Evolutionary conservation across 1,140 invertebrate species (phyloP).

Genomic region (Odontomachus brunneus): DNA sequence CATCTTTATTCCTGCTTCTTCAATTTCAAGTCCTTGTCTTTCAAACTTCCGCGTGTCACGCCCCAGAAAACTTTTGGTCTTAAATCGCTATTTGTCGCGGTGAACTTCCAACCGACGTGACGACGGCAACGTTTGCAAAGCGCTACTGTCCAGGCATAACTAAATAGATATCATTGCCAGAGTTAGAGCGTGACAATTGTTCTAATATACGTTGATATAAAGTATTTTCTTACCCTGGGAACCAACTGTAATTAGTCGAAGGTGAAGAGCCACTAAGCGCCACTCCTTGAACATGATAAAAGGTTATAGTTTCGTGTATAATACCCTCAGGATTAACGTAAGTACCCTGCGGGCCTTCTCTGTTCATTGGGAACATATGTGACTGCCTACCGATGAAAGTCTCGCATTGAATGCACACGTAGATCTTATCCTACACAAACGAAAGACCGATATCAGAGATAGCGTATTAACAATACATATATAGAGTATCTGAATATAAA

Average conservation of each 20-base stretch:
- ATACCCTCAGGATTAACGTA: slow-evolving; percentile 93
- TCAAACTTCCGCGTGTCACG: slow-evolving; percentile 84
- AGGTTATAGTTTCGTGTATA: slow-evolving; percentile 93
- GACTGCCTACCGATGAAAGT: slow-evolving; percentile 88
- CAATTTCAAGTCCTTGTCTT: slow-evolving; percentile 58
- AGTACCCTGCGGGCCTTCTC: slow-evolving; percentile 92
- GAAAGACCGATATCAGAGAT: neutral
- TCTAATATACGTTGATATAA: slow-evolving; percentile 12
- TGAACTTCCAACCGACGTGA: slow-evolving; percentile 94
- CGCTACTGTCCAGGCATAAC: slow-evolving; percentile 93
- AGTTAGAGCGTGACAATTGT: neutral
- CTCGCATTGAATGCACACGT: slow-evolving; percentile 89
- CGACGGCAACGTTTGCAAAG: slow-evolving; percentile 88
- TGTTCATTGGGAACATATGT: slow-evolving; percentile 93
- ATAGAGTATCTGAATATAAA: neutral
- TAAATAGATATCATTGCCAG: slow-evolving; percentile 75
- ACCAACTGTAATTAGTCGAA: slow-evolving; percentile 92
- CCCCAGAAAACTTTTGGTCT: slow-evolving; percentile 91
- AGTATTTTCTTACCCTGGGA: slow-evolving; percentile 89
- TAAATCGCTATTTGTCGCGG: slow-evolving; percentile 87
- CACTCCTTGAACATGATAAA: slow-evolving; percentile 88
- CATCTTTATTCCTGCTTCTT: slow-evolving; percentile 34
- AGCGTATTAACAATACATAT: neutral
- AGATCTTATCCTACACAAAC: slow-evolving; percentile 83
- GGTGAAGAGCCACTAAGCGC: slow-evolving; percentile 85